Base-by-base conservation (phyloP, 2,888 invertebrate species). In the Nomada flava region DNA sequence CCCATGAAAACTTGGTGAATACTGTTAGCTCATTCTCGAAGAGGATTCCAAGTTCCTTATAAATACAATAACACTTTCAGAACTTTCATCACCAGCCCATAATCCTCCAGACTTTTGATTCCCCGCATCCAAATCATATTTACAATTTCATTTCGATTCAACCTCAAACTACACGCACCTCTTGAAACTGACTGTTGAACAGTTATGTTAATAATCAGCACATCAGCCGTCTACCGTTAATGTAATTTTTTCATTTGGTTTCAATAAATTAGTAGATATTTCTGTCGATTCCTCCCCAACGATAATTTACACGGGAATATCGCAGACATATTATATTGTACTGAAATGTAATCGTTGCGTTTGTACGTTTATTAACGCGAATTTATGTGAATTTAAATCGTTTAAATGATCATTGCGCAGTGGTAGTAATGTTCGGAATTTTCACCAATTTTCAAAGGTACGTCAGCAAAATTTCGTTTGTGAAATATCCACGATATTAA, bases 401-500 rank as follows among this genome's bases (percentile, higher is more conserved):
- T 7, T 36, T 0, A 36, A 36, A 36, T 36, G 36, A 36, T 7
- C 36, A 36, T 36, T 36, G 36, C 36, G 36, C 36, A 36, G 9
- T 29, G 29, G 29, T 29, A 29, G 29, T 29, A 65, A 76, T 76
- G 36, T 29, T 36, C 36, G 26, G n/a, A 44, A 29, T 10, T 44
- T 47, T 65, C 44, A 23, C 29, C n/a, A 42, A 65, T 65, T 55
- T 60, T 59, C 65, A 36, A 36, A 7, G n/a, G 20, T 20, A 9
- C 57, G 57, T 57, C 26, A 26, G 20, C 13, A 9, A 57, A 53
- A 63, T 59, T 73, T 80, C 73, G 76, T 7, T 2, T 20, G 0
- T 47, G 20, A 36, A 60, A 26, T 50, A 70, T 62, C n/a, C 23
- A 23, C 18, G 55, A 74, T 79, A 82, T 74, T 82, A 84, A 88